Evolutionary conservation across 2,797 vertebrate genomes (phyloP), one percentile per base, ranked within the genome.

Genomic region (Atherinosoma microstoma): DNA sequence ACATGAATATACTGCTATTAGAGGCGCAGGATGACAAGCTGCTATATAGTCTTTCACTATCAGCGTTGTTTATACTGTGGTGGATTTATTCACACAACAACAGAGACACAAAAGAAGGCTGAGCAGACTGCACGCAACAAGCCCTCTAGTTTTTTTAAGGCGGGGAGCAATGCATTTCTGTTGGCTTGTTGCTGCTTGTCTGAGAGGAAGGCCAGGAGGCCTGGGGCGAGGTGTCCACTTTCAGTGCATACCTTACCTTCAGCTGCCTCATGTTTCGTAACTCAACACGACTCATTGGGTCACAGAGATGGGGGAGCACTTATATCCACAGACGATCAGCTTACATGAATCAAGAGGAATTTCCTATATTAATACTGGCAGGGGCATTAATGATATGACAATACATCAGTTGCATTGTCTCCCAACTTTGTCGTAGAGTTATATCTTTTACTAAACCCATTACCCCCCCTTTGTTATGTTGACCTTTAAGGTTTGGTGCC

Each of bases 211-310:
- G 91, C 87, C 85, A 88, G 83, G 68, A 92, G 92, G 91, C 89
- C 90, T 88, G 87, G 90, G 90, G 91, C 64, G 78, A 90, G 93
- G 93, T 94, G 92, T 95, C 93, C 90, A 90, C 89, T 95, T 94
- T 94, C 94, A 92, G 90, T 71, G 90, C 94, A 94, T 94, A 94
- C 93, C 94, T 94, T 92, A 94, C 90, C 87, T 91, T 90, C 90
- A 93, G 91, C 91, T 92, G 92, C 87, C 89, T 95, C 93, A 89
- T 90, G 88, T 95, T 94, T 92, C 93, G 92, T 87, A 91, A 93
- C 89, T 89, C 91, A 89, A 93, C 90, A 91, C 93, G 83, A 88
- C 90, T 90, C 80, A 60, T 59, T 91, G 89, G 92, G 90, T 89
- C 88, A 90, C 78, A 88, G 79, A 86, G 85, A 91, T 83, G 91